phyloP scores from a whole-genome alignment of 1,140 invertebrate species.

The Ostrea edulis region DNA sequence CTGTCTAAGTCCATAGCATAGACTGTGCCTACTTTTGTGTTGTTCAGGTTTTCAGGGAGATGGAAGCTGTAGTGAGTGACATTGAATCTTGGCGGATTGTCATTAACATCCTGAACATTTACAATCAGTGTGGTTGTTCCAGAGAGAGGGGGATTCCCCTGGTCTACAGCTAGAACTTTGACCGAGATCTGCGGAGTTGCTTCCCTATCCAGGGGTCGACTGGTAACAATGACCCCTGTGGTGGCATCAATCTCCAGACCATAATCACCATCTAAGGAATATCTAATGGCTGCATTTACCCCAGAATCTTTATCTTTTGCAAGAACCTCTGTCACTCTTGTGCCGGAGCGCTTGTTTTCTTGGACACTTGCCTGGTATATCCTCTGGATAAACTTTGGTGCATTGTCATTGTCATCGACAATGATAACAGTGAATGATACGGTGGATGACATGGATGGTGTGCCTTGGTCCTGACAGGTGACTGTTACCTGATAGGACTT shows the following conservation, averaged over 20 bases:
- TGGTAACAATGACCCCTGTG: slow-evolving; percentile 92
- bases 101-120: slow-evolving; percentile 94
- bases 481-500: slow-evolving; percentile 91
- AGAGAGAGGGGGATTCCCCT: slow-evolving; percentile 89
- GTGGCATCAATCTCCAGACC: slow-evolving; percentile 90
- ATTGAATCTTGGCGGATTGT: slow-evolving; percentile 93
- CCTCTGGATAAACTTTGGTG: slow-evolving; percentile 94
- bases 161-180: slow-evolving; percentile 94
- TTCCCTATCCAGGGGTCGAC: slow-evolving; percentile 93
- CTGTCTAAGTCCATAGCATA: slow-evolving; percentile 93
- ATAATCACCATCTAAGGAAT: slow-evolving; percentile 85
- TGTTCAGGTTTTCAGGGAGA: slow-evolving; percentile 79
- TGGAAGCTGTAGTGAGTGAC: slow-evolving; percentile 73
- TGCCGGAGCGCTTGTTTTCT: slow-evolving; percentile 95
- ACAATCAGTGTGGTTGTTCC: slow-evolving; percentile 93
- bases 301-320: slow-evolving; percentile 97
- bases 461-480: slow-evolving; percentile 95
- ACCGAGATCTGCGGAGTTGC: slow-evolving; percentile 91
- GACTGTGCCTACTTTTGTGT: slow-evolving; percentile 90
- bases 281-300: slow-evolving; percentile 93
- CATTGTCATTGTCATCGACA: slow-evolving; percentile 96
- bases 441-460: slow-evolving; percentile 89
- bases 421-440: slow-evolving; percentile 95
- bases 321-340: slow-evolving; percentile 91
- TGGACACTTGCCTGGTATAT: slow-evolving; percentile 91